Conservation (phyloP, 1,140 invertebrate genomes). For the Drosophila melanogaster region Release_6_plus_ISO1_MT NT_033777.3:6675001-6675500, state of each 20-base stretch:
- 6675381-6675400: too few species aligned
- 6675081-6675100: constrained; percentile 84
- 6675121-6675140: constrained; percentile 84
- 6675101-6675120: constrained; percentile 84
- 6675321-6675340: not conserved
- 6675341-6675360: not conserved
- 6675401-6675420: too few species aligned
- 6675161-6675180: constrained; percentile 51
- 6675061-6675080: constrained; percentile 82
- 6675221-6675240: constrained; percentile 47
- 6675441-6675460: too few species aligned
- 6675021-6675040: constrained; percentile 41
- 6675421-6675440: too few species aligned
- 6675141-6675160: constrained; percentile 72
- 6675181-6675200: constrained; percentile 42
- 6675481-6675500: not conserved
- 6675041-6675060: constrained; percentile 30
- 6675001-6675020: constrained; percentile 42
- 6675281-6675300: constrained; percentile 43
- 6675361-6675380: not conserved
- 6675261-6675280: constrained; percentile 20
- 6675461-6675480: too few species aligned
- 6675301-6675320: constrained; percentile 10
- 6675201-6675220: constrained; percentile 41
- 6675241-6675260: constrained; percentile 52